Conservation (phyloP, 2,888 invertebrate genomes). For the Mythimna lalbum region DNA sequence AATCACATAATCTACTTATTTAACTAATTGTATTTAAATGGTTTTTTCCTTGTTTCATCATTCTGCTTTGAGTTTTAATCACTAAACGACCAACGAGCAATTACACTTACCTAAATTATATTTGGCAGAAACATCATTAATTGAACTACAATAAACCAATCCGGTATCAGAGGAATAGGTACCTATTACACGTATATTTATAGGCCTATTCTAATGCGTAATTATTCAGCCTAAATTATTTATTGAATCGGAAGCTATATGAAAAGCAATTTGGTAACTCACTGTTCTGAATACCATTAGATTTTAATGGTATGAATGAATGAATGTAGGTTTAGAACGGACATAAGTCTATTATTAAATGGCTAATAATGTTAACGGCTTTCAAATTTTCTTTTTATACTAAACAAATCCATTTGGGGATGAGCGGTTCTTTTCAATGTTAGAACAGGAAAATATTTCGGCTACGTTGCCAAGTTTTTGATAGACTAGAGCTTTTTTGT, state of each 20-base stretch:
- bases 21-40: no score
- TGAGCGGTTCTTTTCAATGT: constrained; percentile 27
- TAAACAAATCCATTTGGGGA: constrained; percentile 19
- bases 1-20: no score
- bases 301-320: neutral
- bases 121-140: neutral
- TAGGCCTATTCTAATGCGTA: neutral
- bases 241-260: constrained; percentile 18
- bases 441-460: constrained; percentile 30
- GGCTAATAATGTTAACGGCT: constrained; percentile 20
- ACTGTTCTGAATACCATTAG: neutral
- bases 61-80: no score
- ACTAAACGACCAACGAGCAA: no score
- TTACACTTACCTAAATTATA: no score
- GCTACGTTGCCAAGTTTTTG: constrained; percentile 49
- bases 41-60: no score
- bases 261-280: constrained; percentile 31
- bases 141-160: neutral
- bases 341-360: constrained; percentile 10
- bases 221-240: constrained; percentile 7
- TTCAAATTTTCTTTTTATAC: constrained; percentile 21
- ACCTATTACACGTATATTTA: neutral
- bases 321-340: constrained; percentile 11
- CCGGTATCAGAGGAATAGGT: neutral
- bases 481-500: constrained; percentile 30